Evolutionary conservation across 2,888 invertebrate species (phyloP).

Genomic region (Hirtodrosophila histrioides): DNA sequence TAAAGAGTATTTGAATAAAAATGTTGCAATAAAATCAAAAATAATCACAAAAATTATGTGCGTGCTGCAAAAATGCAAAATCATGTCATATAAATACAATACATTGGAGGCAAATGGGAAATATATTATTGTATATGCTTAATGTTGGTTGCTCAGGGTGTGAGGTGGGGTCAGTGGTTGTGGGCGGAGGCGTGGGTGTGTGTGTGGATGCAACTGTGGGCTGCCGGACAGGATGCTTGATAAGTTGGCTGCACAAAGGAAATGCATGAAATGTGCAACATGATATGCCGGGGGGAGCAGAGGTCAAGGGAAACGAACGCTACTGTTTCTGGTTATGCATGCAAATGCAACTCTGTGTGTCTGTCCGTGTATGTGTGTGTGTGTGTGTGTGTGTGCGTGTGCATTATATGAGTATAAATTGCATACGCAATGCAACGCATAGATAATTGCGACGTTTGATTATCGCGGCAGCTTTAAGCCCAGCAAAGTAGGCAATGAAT

Average conservation of each 20-base stretch:
- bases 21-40: constrained; percentile 59
- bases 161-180: constrained; percentile 30
- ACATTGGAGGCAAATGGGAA: constrained; percentile 36
- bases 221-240: constrained; percentile 74
- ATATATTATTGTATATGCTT: constrained; percentile 76
- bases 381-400: constrained; percentile 17
- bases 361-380: neutral
- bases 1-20: constrained; percentile 37
- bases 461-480: constrained; percentile 57
- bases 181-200: constrained; percentile 21
- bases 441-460: constrained; percentile 68
- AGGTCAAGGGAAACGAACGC: constrained; percentile 44
- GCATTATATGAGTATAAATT: constrained; percentile 50
- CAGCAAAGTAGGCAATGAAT: constrained; percentile 69
- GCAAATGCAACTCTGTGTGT: constrained; percentile 40
- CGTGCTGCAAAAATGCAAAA: constrained; percentile 73
- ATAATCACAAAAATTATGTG: constrained; percentile 68
- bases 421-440: constrained; percentile 53
- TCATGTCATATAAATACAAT: constrained; percentile 41
- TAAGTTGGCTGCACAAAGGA: constrained; percentile 77
- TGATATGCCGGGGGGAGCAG: constrained; percentile 35
- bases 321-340: constrained; percentile 46
- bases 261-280: constrained; percentile 73
- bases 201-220: constrained; percentile 27
- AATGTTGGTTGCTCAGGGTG: constrained; percentile 52